phyloP scores from a whole-genome alignment of 2,888 invertebrate species.

The Meandrusa payeni region DNA sequence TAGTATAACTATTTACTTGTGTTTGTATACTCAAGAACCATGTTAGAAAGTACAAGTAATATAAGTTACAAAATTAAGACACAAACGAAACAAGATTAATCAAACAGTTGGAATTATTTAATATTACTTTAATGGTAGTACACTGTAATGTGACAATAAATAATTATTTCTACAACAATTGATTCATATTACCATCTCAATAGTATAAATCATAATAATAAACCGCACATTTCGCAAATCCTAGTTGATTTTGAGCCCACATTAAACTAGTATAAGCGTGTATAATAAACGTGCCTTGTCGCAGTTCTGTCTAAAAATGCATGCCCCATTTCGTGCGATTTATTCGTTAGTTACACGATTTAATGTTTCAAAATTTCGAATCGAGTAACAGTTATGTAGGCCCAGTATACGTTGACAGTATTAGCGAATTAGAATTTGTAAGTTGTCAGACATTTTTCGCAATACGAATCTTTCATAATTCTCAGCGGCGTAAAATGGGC shows the following conservation, averaged over 20 bases:
- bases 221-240: not conserved
- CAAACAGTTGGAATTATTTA: no score
- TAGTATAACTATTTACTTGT: no score
- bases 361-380: constrained; percentile 18
- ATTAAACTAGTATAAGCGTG: constrained; percentile 1
- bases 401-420: constrained; percentile 10
- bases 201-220: constrained; percentile 3
- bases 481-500: constrained; percentile 19
- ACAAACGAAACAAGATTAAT: no score
- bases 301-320: constrained; percentile 4
- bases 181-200: constrained; percentile 3
- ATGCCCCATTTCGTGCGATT: constrained; percentile 11
- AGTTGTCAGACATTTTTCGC: constrained; percentile 20
- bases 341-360: constrained; percentile 7
- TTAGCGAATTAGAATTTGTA: constrained; percentile 17
- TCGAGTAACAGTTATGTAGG: not conserved
- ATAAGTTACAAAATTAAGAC: no score
- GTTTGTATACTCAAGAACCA: no score
- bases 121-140: not conserved
- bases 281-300: constrained; percentile 3
- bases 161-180: constrained; percentile 6
- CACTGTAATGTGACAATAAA: not conserved
- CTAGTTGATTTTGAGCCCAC: not conserved
- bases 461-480: constrained; percentile 23
- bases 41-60: no score